Evolutionary conservation across 2,888 invertebrate species (phyloP).

Genomic region (Cataglyphis cursor): DNA sequence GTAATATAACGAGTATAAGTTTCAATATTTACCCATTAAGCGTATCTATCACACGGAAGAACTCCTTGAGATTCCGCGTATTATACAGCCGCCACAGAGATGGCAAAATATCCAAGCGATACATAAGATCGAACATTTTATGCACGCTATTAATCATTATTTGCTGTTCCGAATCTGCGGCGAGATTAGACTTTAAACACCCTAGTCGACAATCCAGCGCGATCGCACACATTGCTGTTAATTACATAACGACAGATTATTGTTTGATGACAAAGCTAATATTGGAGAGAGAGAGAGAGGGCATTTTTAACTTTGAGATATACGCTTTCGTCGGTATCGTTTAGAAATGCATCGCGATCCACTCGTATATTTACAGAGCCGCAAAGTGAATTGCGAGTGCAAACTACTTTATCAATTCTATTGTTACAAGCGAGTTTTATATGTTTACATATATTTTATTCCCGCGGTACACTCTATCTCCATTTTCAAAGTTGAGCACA

Average conservation of each 20-base stretch:
- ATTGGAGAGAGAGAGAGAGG: background rate
- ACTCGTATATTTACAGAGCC: background rate
- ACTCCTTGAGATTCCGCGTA: conserved; percentile 91
- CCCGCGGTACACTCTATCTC: background rate
- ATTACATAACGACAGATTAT: background rate
- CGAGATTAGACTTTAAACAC: conserved; percentile 89
- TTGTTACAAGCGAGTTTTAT: conserved; percentile 10
- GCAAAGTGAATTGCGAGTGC: conserved; percentile 33
- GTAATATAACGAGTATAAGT: conserved; percentile 4
- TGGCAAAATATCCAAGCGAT: conserved; percentile 91
- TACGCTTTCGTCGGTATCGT: background rate
- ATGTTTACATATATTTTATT: background rate
- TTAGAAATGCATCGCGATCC: conserved; percentile 23
- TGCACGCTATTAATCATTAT: conserved; percentile 93
- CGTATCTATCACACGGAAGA: conserved; percentile 91
- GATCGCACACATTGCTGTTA: conserved; percentile 92
- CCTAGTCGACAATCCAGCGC: conserved; percentile 94
- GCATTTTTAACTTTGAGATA: conserved; percentile 7
- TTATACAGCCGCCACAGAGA: conserved; percentile 92
- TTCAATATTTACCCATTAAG: conserved; percentile 89
- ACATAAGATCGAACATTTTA: conserved; percentile 92
- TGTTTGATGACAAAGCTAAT: background rate
- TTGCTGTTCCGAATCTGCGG: conserved; percentile 90
- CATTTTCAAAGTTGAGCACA: conserved; percentile 22
- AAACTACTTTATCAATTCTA: conserved; percentile 34